A percentile compares a stretch with the other conserved stretches of the same genome.
Conservation (phyloP, 2,888 invertebrate species). For the Drosophila histrio region DNA sequence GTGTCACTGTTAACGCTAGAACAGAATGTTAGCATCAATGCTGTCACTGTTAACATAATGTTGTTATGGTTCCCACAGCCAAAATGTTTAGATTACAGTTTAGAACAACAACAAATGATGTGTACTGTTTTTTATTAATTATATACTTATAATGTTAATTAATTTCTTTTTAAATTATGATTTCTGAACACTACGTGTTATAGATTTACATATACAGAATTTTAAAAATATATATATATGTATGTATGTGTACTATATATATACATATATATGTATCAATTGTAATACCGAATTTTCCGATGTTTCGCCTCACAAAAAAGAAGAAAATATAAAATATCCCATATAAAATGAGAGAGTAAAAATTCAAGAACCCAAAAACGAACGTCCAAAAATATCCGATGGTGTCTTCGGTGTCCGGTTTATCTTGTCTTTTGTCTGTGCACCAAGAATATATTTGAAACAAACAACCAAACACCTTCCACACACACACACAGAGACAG, state of each 20-base stretch:
- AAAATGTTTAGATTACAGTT: constrained; percentile 25
- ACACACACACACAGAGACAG: constrained; percentile 14
- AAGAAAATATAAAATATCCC: constrained; percentile 23
- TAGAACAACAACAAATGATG: constrained; percentile 15
- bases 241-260: constrained; percentile 33
- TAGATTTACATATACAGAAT: constrained; percentile 32
- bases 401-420: constrained; percentile 23
- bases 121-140: constrained; percentile 52
- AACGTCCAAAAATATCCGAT: constrained; percentile 27
- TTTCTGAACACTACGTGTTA: constrained; percentile 67
- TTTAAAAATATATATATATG: constrained; percentile 45
- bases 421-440: constrained; percentile 37
- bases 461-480: constrained; percentile 5
- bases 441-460: constrained; percentile 12
- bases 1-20: background rate
- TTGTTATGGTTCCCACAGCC: constrained; percentile 34
- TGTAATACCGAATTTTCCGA: constrained; percentile 85
- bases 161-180: constrained; percentile 60
- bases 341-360: constrained; percentile 37
- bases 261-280: constrained; percentile 66
- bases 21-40: no score
- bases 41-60: background rate
- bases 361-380: constrained; percentile 45
- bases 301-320: constrained; percentile 84
- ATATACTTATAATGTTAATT: constrained; percentile 70